phyloP scores from a whole-genome alignment of 1,140 invertebrate genomes.

The Drosophila biarmipes region DNA sequence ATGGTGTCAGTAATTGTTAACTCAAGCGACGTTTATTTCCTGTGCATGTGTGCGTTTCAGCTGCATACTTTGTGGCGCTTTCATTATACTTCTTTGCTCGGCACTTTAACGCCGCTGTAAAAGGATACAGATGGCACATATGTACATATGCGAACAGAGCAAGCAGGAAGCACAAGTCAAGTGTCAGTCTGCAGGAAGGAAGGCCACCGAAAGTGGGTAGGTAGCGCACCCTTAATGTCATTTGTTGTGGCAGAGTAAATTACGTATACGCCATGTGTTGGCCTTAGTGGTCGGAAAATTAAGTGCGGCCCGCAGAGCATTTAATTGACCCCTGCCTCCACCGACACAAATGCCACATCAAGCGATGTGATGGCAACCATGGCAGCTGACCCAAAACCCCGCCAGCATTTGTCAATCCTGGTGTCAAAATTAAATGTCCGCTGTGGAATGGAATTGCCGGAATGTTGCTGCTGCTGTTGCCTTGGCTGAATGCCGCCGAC shows the following conservation, averaged over 20 bases:
- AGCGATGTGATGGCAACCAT: background rate
- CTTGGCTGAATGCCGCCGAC: constrained; percentile 17
- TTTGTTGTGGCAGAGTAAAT: constrained; percentile 66
- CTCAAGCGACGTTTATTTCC: constrained; percentile 82
- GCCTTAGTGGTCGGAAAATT: constrained; percentile 47
- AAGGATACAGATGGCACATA: constrained; percentile 60
- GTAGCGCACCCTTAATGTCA: constrained; percentile 23
- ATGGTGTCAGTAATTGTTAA: constrained; percentile 83
- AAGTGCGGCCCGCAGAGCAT: constrained; percentile 53
- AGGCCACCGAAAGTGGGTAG: background rate
- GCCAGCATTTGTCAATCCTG: constrained; percentile 65
- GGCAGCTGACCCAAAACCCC: constrained; percentile 32
- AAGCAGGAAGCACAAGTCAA: constrained; percentile 69
- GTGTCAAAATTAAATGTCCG: constrained; percentile 65
- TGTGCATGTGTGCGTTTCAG: constrained; percentile 35
- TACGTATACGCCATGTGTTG: constrained; percentile 74
- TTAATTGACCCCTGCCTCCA: constrained; percentile 70
- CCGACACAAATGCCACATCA: constrained; percentile 36
- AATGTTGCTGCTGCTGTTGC: constrained; percentile 43
- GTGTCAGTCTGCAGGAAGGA: constrained; percentile 46
- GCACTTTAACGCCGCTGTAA: constrained; percentile 71
- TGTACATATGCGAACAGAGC: constrained; percentile 41
- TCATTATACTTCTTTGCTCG: constrained; percentile 77
- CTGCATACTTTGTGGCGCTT: constrained; percentile 76
- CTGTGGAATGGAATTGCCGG: constrained; percentile 39